These are phyloP conservation scores for Synergus japonicus DNA, from an alignment of 2,888 invertebrate species.

Conservation along the genomic window DNA sequence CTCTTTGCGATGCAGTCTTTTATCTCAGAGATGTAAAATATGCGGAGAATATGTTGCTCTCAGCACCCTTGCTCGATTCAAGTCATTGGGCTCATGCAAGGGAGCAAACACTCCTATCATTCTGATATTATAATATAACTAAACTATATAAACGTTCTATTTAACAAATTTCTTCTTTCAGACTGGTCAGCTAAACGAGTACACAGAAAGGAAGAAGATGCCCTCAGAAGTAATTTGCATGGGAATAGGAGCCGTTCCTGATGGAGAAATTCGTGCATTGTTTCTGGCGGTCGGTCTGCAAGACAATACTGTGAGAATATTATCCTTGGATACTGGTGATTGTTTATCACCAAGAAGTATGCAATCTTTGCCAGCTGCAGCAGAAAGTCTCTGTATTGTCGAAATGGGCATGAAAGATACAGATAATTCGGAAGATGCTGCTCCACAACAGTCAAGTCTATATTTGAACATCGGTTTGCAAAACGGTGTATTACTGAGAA, in stretches of 20 bases:
- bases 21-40: conserved; percentile 68
- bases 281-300: conserved; percentile 97
- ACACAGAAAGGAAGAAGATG: conserved; percentile 97
- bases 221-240: conserved; percentile 98
- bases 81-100: conserved; percentile 17
- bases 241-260: conserved; percentile 96
- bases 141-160: neutral
- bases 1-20: conserved; percentile 63
- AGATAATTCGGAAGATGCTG: conserved; percentile 79
- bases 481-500: conserved; percentile 95
- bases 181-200: conserved; percentile 99
- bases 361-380: conserved; percentile 97
- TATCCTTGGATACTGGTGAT: conserved; percentile 97
- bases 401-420: conserved; percentile 89
- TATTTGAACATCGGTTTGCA: conserved; percentile 97
- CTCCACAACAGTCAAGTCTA: conserved; percentile 85
- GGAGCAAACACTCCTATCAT: conserved; percentile 40
- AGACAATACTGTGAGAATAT: conserved; percentile 97
- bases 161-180: conserved; percentile 76
- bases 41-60: conserved; percentile 65
- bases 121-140: neutral
- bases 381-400: conserved; percentile 97
- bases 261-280: conserved; percentile 96
- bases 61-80: neutral
- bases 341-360: conserved; percentile 96